Conservation (phyloP, 1,140 invertebrate genomes). For the Drosophila trapezifrons region DNA sequence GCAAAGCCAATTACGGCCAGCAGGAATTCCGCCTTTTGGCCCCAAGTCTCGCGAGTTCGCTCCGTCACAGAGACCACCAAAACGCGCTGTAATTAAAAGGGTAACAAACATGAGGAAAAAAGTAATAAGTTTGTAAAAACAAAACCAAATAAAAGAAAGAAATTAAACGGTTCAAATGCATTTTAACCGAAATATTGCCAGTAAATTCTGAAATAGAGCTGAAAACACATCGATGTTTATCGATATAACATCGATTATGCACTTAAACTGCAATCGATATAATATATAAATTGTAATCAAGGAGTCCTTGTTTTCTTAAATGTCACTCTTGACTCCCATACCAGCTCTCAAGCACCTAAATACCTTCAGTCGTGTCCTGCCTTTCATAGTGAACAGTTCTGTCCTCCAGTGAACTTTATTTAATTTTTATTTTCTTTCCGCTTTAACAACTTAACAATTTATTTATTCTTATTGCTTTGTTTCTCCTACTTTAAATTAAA, state of each 20-base stretch:
- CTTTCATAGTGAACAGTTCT: neutral
- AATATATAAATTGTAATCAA: too few relatives aligned
- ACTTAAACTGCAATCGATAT: too few relatives aligned
- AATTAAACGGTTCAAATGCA: too few relatives aligned
- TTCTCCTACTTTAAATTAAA: too few relatives aligned
- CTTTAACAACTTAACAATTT: too few relatives aligned
- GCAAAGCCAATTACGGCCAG: slow-evolving; percentile 94
- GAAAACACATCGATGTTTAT: neutral
- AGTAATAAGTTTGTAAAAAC: neutral
- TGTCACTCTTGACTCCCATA: neutral
- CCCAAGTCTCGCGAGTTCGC: slow-evolving; percentile 89
- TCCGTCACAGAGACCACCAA: slow-evolving; percentile 88
- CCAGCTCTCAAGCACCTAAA: too few relatives aligned
- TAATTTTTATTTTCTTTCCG: neutral
- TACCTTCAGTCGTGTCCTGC: neutral
- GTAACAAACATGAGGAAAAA: neutral
- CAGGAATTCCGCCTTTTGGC: slow-evolving; percentile 95
- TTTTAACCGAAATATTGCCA: neutral
- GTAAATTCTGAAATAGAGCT: neutral
- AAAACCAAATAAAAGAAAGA: neutral
- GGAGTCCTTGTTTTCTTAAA: neutral
- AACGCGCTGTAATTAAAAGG: slow-evolving; percentile 79
- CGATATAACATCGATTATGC: neutral
- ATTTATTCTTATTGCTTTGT: too few relatives aligned
- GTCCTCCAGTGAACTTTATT: neutral